Base-by-base conservation (phyloP, 2,797 vertebrate genomes). In the Enteromius afrohamiltoni region DNA sequence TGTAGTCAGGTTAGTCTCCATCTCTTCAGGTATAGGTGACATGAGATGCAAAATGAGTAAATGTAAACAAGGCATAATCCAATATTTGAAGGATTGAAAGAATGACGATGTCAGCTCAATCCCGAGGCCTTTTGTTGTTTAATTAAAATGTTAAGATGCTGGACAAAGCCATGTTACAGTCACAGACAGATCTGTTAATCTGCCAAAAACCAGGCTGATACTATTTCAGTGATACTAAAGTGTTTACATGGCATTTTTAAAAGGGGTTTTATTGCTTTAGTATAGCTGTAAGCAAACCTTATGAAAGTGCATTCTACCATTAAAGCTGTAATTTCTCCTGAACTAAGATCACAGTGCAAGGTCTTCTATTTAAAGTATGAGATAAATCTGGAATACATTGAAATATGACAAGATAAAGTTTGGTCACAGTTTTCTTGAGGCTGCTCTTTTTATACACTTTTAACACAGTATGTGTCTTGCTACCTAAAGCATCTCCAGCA, bases 401-500 rank as follows among this genome's bases (percentile, higher is more conserved):
- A 58, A 19, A 26, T 40, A 40, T 82, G 21, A 64, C 55, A 4
- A 62, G 42, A 29, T 49, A 1, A 37, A 37, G 19, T 14, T 70
- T 70, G 23, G 26, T 17, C 17, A 34, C 19, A 1, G 21, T 60
- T 60, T 76, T 64, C 17, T 23, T 23, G n/a, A 62, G 2, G 26
- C 29, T 62, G 55, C 26, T 64, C 1, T 71, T 17, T 71, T 80
- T 55, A 7, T n/a, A 21, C 40, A n/a, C n/a, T 71, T 34, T 17
- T 71, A 80, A 69, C 78, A 69, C 64, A 55, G 49, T 19, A 68
- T 9, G 0, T 53, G 49, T 42, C 47, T 80, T 69, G 34, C 49
- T 55, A 19, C 77, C 31, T 58, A 60, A 47, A 64, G 14, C 69
- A 64, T 64, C 55, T 73, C 55, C 29, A 81, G 55, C 68, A 47